Conservation (phyloP, 2,888 invertebrate species). For the Drepanosiphum platanoidis region DNA sequence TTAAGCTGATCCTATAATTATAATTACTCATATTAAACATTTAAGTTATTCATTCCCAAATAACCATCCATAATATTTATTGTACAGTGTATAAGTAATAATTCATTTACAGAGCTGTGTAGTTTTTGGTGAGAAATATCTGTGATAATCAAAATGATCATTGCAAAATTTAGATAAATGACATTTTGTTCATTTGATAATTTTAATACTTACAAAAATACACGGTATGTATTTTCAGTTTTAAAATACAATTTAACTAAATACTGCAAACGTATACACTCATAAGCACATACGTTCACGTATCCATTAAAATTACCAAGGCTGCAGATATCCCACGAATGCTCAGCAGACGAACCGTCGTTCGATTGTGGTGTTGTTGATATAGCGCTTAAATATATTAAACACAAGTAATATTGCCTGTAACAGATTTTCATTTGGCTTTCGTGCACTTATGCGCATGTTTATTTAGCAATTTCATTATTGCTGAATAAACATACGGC, state of each 20-base stretch:
- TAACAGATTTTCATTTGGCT: conserved; percentile 62
- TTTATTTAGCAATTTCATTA: conserved; percentile 48
- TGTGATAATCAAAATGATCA: conserved; percentile 31
- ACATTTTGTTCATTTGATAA: conserved; percentile 33
- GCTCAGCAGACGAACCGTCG: conserved; percentile 46
- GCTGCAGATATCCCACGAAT: conserved; percentile 54
- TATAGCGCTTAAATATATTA: conserved; percentile 59
- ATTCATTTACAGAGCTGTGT: conserved; percentile 1
- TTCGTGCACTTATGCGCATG: conserved; percentile 50
- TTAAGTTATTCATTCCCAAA: neutral
- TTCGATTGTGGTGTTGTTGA: conserved; percentile 51
- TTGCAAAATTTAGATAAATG: conserved; percentile 29
- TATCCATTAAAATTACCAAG: conserved; percentile 58
- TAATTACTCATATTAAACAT: conserved; percentile 16
- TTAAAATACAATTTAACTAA: conserved; percentile 35
- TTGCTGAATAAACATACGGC: conserved; percentile 52
- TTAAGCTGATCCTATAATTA: conserved; percentile 84
- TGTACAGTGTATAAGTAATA: conserved; percentile 3
- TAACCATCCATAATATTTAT: neutral
- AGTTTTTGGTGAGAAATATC: conserved; percentile 34
- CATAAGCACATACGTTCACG: conserved; percentile 37
- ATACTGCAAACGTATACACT: conserved; percentile 51
- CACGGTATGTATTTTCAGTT: conserved; percentile 27
- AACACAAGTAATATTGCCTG: conserved; percentile 58
- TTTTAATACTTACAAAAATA: conserved; percentile 50